phyloP scores from a whole-genome alignment of 2,888 invertebrate genomes.

The Drosophila austrosaltans region DNA sequence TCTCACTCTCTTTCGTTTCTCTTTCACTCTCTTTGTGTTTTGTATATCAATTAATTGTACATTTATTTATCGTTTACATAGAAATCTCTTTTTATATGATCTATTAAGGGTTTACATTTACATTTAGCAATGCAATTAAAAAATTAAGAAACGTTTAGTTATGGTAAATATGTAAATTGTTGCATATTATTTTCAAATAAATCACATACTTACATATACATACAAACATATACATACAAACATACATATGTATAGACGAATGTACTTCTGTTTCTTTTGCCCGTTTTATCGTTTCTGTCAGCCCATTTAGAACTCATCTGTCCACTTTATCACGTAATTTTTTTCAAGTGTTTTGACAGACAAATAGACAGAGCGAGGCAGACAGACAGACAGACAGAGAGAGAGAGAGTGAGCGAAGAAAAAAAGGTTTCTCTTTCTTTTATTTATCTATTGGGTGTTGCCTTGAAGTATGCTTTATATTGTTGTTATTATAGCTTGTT shows the following conservation, averaged over 20 bases:
- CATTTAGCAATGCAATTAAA: too few relatives aligned
- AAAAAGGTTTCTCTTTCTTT: conserved; percentile 26
- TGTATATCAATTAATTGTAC: too few relatives aligned
- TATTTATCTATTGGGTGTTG: conserved; percentile 32
- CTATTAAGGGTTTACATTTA: too few relatives aligned
- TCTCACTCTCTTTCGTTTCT: too few relatives aligned
- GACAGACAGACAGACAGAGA: conserved; percentile 15
- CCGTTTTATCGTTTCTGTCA: conserved; percentile 16
- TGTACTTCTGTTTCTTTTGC: conserved; percentile 12
- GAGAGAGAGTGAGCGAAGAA: conserved; percentile 23
- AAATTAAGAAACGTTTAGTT: too few relatives aligned
- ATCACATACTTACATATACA: too few relatives aligned
- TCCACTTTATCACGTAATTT: conserved; percentile 77
- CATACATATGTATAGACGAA: not conserved
- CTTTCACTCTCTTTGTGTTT: too few relatives aligned
- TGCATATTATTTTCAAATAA: too few relatives aligned
- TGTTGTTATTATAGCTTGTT: conserved; percentile 33
- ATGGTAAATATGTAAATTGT: too few relatives aligned
- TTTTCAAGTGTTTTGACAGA: conserved; percentile 61
- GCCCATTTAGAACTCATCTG: conserved; percentile 42
- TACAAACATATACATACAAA: too few relatives aligned
- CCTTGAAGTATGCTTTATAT: conserved; percentile 58
- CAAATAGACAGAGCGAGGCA: conserved; percentile 25
- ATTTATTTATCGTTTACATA: too few relatives aligned
- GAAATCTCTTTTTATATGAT: too few relatives aligned